Evolutionary conservation across 2,797 vertebrate genomes (phyloP), one percentile per base, ranked within the genome.

Genomic region (Myotis planiceps): DNA sequence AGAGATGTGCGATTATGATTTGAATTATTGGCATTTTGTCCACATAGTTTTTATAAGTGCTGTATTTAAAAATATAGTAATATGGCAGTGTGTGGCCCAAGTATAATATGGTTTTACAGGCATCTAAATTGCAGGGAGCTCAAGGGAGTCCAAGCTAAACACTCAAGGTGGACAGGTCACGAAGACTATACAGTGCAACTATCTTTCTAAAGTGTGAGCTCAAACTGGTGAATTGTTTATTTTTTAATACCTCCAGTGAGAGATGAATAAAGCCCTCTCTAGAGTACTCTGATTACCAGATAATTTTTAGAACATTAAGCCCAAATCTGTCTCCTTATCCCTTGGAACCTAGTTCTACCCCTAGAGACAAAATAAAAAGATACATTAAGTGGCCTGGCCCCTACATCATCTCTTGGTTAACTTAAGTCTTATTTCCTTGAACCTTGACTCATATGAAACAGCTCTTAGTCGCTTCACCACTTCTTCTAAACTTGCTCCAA

Each of bases 1-100:
- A 81, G 58, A 92, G 51, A 79, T 12, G 83, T 0, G 8, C 45
- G 25, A 83, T 66, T 90, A 81, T 53, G 34, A 79, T 58, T 7
- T n/a, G 42, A 60, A 66, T 82, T 80, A 63, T 0, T 47, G 21
- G 60, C 8, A 93, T 6, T 69, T 65, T 34, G 27, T 68, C 66
- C 34, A 89, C 45, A 85, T 69, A 75, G 58, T 51, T 94, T 93
- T 84, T 49, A 12, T 86, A 90, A 90, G 9, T 85, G 25, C 10
- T 72, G 1, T 45, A 94, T 68, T 91, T 86, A 90, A 91, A 93
- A 91, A 90, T 5, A 75, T 5, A 65, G n/a, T 23, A 95, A 90
- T 42, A 23, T 18, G 58, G 23, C 81, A 81, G 13, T 9, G 27
- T 25, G 14, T 6, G 29, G 19, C 6, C 51, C 85, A 94, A 80